Conservation (phyloP, 2,113 vertebrate genomes). For the Camelus bactrianus region DNA sequence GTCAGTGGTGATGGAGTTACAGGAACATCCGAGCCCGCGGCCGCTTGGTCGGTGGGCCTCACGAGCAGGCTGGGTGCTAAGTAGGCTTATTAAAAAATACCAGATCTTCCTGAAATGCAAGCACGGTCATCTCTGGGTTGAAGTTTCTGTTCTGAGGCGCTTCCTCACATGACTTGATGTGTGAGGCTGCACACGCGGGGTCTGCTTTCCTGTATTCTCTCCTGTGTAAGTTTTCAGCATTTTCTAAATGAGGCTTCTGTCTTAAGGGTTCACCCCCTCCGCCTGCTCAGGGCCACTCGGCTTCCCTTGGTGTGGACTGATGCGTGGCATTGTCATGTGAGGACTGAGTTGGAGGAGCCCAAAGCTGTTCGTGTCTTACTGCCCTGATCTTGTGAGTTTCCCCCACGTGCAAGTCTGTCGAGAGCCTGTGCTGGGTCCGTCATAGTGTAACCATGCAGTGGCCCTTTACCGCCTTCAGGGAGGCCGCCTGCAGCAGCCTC, state of each 20-base stretch:
- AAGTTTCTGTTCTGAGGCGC: neutral
- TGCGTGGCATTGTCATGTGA: rapidly evolving
- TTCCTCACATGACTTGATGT: rapidly evolving
- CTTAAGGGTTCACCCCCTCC: rapidly evolving
- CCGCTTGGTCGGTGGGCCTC: rapidly evolving
- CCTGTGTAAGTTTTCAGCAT: rapidly evolving
- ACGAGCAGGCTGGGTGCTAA: neutral
- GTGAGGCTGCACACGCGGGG: rapidly evolving
- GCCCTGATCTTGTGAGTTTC: no score
- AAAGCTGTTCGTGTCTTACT: rapidly evolving
- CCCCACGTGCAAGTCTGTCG: rapidly evolving
- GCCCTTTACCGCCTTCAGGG: neutral
- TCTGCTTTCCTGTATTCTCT: neutral
- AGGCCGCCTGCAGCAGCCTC: rapidly evolving
- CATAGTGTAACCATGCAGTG: rapidly evolving
- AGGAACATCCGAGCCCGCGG: neutral
- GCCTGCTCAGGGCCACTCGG: rapidly evolving
- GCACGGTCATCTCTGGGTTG: rapidly evolving
- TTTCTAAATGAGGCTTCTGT: neutral
- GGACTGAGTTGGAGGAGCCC: neutral
- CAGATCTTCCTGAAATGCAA: neutral
- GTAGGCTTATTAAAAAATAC: neutral
- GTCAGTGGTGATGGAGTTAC: rapidly evolving
- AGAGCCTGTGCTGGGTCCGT: neutral
- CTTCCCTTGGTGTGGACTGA: rapidly evolving